Evolutionary conservation across 2,113 vertebrate species (phyloP).

Genomic region (Onychorhynchus coronatus): DNA sequence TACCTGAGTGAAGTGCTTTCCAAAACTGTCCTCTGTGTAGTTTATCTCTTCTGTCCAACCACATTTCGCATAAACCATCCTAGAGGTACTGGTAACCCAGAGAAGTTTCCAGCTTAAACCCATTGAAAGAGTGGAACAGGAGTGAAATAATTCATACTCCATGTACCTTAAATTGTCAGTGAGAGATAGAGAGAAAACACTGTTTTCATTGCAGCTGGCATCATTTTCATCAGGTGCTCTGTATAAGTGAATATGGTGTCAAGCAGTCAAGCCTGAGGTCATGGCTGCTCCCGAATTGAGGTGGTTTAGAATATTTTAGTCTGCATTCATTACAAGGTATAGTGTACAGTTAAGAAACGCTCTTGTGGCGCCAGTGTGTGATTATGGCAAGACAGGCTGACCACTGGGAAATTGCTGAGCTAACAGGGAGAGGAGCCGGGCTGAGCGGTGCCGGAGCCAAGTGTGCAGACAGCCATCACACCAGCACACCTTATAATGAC

Average conservation of each 20-base stretch:
- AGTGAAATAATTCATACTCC: neutral
- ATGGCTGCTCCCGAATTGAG: conserved; percentile 65
- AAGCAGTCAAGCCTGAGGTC: conserved; percentile 78
- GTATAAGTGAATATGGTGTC: conserved; percentile 33
- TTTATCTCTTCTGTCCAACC: neutral
- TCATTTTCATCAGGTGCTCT: conserved; percentile 47
- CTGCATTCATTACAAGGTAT: conserved; percentile 90
- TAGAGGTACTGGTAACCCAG: neutral
- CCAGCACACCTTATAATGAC: conserved; percentile 78
- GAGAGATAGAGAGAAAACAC: neutral
- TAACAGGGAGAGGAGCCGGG: conserved; percentile 79
- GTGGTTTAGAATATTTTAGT: conserved; percentile 88
- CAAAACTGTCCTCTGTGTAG: neutral
- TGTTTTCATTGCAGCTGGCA: neutral
- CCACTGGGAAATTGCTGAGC: conserved; percentile 92
- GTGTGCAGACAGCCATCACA: conserved; percentile 68
- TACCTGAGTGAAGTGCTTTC: neutral
- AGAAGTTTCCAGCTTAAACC: neutral
- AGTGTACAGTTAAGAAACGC: conserved; percentile 82
- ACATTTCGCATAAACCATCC: neutral
- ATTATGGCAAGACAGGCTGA: conserved; percentile 95
- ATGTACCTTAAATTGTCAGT: neutral
- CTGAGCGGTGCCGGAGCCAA: conserved; percentile 62
- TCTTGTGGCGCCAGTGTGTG: conserved; percentile 87
- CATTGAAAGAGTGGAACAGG: neutral